A percentile compares a stretch with the other conserved stretches of the same genome.
phyloP scores from a whole-genome alignment of 2,797 vertebrate species.

The Acanthurus leucopareius region DNA sequence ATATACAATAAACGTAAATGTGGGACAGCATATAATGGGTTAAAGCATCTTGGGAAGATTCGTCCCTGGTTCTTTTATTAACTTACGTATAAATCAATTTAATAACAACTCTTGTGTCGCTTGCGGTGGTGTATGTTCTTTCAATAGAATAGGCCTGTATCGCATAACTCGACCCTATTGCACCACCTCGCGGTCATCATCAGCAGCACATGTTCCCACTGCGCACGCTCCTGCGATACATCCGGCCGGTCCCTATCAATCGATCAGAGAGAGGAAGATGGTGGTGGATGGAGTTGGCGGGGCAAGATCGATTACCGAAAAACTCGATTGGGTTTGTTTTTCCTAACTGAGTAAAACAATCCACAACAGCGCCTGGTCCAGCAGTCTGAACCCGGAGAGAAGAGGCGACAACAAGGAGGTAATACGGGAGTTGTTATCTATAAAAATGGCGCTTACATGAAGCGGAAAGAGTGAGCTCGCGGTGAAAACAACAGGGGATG shows the following conservation, averaged over 20 bases:
- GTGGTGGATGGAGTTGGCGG: conserved; percentile 76
- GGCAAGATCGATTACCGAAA: conserved; percentile 87
- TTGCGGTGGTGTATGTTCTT: not conserved
- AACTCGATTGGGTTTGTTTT: conserved; percentile 85
- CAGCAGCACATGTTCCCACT: conserved; percentile 1
- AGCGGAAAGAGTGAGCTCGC: conserved; percentile 18
- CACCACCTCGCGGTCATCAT: conserved; percentile 54
- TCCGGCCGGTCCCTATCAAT: conserved; percentile 88
- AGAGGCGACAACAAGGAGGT: conserved; percentile 40
- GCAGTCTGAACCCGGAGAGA: conserved; percentile 1
- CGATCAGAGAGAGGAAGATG: conserved; percentile 91
- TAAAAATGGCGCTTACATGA: conserved; percentile 45
- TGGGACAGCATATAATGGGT: not conserved
- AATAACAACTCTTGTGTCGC: not conserved
- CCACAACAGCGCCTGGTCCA: not conserved
- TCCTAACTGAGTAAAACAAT: conserved; percentile 36
- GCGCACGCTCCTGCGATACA: conserved; percentile 66
- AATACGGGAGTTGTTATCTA: conserved; percentile 14
- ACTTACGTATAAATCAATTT: not conserved
- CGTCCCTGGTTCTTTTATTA: no score
- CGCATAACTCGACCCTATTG: not conserved
- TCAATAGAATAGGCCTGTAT: no score
- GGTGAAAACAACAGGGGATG: conserved; percentile 53
- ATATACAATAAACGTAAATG: not conserved
- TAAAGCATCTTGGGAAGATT: not conserved